phyloP scores from a whole-genome alignment of 2,888 invertebrate genomes.

The Eristalinus sepulchralis region DNA sequence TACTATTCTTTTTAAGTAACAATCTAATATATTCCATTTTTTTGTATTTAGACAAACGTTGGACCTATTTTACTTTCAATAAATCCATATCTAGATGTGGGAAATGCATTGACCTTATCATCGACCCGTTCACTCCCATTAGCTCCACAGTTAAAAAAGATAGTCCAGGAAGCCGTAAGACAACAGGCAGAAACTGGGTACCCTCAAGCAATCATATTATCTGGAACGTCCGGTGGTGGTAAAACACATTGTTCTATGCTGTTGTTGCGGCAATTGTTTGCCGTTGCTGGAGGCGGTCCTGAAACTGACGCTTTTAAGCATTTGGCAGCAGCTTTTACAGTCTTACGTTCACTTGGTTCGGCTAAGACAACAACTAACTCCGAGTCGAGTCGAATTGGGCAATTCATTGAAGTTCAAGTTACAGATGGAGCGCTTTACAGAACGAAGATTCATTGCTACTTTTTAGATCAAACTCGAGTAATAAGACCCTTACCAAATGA shows the following conservation, averaged over 20 bases:
- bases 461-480: constrained; percentile 95
- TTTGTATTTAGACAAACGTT: constrained; percentile 89
- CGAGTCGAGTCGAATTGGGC: constrained; percentile 96
- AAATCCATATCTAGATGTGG: constrained; percentile 93
- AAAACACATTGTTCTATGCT: constrained; percentile 97
- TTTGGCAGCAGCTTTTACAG: constrained; percentile 96
- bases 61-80: constrained; percentile 95
- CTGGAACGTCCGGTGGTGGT: constrained; percentile 95
- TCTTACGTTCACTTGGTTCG: constrained; percentile 93
- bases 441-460: constrained; percentile 98
- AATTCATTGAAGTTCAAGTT: constrained; percentile 97
- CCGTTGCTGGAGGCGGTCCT: constrained; percentile 95
- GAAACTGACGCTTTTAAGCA: constrained; percentile 98
- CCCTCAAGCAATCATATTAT: constrained; percentile 96
- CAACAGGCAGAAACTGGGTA: constrained; percentile 97
- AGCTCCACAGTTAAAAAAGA: constrained; percentile 91
- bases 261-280: constrained; percentile 93
- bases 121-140: constrained; percentile 88
- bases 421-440: constrained; percentile 96
- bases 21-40: not conserved
- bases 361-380: constrained; percentile 95
- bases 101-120: constrained; percentile 92
- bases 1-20: not conserved
- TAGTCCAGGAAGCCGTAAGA: constrained; percentile 94
- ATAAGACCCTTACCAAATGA: constrained; percentile 92